Evolutionary conservation across 2,113 vertebrate genomes (phyloP).

Genomic region (Neotoma lepida): DNA sequence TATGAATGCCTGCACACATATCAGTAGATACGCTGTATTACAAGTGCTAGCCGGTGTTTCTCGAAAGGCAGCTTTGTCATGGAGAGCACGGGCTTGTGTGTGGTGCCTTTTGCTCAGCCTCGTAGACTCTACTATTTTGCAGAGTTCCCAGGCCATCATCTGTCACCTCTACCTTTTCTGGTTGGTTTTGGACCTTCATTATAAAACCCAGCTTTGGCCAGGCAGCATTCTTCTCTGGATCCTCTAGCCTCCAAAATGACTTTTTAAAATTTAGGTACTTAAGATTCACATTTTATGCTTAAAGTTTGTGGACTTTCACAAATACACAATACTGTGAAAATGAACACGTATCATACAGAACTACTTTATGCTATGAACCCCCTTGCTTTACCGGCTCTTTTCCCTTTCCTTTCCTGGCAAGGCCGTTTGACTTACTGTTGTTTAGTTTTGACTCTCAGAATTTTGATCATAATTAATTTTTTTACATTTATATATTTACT

Average conservation of each 20-base stretch:
- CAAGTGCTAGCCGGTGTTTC: background rate
- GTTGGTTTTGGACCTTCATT: background rate
- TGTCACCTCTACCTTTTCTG: no score
- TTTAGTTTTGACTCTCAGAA: background rate
- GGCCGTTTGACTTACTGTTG: background rate
- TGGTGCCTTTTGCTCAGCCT: background rate
- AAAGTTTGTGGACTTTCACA: background rate
- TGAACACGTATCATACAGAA: background rate
- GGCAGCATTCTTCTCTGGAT: background rate
- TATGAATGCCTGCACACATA: background rate
- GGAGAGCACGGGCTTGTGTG: background rate
- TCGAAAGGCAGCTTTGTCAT: background rate
- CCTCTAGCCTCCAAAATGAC: background rate
- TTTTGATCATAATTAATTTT: background rate
- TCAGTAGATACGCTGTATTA: background rate
- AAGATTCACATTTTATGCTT: background rate
- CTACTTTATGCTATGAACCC: no score
- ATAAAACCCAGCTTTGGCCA: background rate
- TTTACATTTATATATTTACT: background rate
- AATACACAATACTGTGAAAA: background rate
- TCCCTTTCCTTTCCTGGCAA: background rate
- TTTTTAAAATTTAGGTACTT: background rate
- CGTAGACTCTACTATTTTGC: background rate
- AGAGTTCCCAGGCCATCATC: background rate
- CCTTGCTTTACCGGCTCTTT: rapidly evolving